Base-by-base conservation (phyloP, 2,888 invertebrate genomes). In the Macrosoma leucophasiata region DNA sequence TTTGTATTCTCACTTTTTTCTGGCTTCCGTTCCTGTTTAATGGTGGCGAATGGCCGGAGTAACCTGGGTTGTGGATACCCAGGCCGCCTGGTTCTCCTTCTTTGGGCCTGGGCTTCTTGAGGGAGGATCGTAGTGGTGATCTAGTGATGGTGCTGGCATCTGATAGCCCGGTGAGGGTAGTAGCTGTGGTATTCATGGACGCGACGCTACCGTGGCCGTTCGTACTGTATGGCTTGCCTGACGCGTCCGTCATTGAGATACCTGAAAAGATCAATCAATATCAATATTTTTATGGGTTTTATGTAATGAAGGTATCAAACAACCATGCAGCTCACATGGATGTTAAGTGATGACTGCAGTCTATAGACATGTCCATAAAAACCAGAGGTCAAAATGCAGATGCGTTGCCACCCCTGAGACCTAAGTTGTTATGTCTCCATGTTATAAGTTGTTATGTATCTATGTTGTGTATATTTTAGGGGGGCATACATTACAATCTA, bases 1-100 rank as follows among this genome's bases (percentile, higher is more conserved):
- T 95, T 66, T 95, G 94, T 69, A 96, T 95, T 42, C 95, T 88
- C 39, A 95, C 95, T 81, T 95, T 95, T 69, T 95, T 95, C 60
- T 94, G 91, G 58, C 94, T 95, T 1, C 94, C 94, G 54, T 94
- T 94, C 33, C 95, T 86, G 29, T 91, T 90, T 39, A 95, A 85
- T 0, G 94, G 90, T 0, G 95, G 95, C 9, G 94, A 95, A 48
- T 92, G 91, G 2, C 93, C 91, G 1, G 93, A 92, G 54, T 91
- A 93, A 0, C 88, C 88, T 0, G 94, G 95, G 82, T 95, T 95
- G 53, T 93, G 94, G 40, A 95, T 95, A 6, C 95, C 95, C 37
- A 94, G 74, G 10, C 89, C 88, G 0, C 66, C 72, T 0, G 78
- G 77, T 21, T 74, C 75, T 0, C 69, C 76, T 49, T 82, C 72